phyloP scores from a whole-genome alignment of 1,140 invertebrate species.

The Drosophila sucinea region DNA sequence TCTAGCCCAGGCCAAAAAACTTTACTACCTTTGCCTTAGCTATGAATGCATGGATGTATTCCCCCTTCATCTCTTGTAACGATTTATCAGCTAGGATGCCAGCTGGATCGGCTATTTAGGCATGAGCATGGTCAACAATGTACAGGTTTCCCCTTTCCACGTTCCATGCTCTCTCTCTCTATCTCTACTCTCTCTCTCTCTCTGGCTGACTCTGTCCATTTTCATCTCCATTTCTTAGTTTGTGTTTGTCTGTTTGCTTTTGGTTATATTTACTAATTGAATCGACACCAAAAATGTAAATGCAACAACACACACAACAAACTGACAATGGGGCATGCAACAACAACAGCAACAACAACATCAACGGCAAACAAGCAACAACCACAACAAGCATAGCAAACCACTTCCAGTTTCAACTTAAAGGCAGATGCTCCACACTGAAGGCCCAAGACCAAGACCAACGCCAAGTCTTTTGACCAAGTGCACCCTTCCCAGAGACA shows the following conservation, averaged over 20 bases:
- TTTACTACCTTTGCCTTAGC: constrained; percentile 2
- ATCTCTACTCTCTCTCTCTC: not conserved
- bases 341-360: constrained; percentile 10
- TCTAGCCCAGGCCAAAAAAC: constrained; percentile 26
- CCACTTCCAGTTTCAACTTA: constrained; percentile 63
- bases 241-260: constrained; percentile 77
- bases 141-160: constrained; percentile 61
- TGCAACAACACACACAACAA: constrained; percentile 74
- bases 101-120: constrained; percentile 68
- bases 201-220: constrained; percentile 3
- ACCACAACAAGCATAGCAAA: constrained; percentile 16
- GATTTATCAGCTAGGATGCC: constrained; percentile 65
- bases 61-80: not conserved
- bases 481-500: not conserved
- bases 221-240: constrained; percentile 23
- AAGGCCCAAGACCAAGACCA: constrained; percentile 18
- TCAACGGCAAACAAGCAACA: constrained; percentile 17
- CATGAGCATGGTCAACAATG: constrained; percentile 80
- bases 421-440: constrained; percentile 50
- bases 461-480: constrained; percentile 15
- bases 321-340: constrained; percentile 53
- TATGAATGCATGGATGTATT: not conserved
- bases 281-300: constrained; percentile 83
- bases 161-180: not conserved
- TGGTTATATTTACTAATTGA: constrained; percentile 83